phyloP scores from a whole-genome alignment of 2,888 invertebrate genomes.

The Phorcus lineatus region DNA sequence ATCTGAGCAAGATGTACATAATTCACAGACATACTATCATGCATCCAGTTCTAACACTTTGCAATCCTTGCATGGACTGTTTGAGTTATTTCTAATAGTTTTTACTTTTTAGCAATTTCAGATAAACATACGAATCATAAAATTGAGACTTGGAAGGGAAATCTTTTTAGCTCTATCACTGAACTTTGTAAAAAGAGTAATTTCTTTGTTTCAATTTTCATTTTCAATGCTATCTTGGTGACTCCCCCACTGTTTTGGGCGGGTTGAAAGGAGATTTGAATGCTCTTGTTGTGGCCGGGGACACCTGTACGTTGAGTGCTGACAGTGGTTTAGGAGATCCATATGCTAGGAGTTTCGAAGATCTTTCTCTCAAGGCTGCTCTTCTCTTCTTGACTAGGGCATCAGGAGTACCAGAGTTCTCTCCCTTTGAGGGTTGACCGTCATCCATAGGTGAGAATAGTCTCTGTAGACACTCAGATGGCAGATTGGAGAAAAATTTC shows the following conservation, averaged over 20 bases:
- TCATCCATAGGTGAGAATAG: slow-evolving; percentile 25
- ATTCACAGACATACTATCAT: no score
- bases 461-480: slow-evolving; percentile 26
- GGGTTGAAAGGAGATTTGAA: slow-evolving; percentile 55
- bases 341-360: slow-evolving; percentile 51
- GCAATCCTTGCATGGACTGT: no score
- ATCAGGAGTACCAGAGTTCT: slow-evolving; percentile 23
- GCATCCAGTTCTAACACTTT: no score
- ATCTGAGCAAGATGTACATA: no score
- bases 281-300: slow-evolving; percentile 46
- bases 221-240: not conserved
- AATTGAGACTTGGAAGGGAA: no score
- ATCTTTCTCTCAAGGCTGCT: slow-evolving; percentile 43
- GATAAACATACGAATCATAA: no score
- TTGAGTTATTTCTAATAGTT: no score
- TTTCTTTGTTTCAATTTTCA: no score
- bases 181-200: no score
- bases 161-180: no score
- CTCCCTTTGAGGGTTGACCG: not conserved
- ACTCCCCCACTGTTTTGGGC: not conserved
- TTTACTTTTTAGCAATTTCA: no score
- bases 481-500: slow-evolving; percentile 24
- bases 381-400: slow-evolving; percentile 32
- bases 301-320: slow-evolving; percentile 39
- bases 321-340: slow-evolving; percentile 52